Conservation (phyloP, 2,888 invertebrate species). For the Trachelus iudaicus region DNA sequence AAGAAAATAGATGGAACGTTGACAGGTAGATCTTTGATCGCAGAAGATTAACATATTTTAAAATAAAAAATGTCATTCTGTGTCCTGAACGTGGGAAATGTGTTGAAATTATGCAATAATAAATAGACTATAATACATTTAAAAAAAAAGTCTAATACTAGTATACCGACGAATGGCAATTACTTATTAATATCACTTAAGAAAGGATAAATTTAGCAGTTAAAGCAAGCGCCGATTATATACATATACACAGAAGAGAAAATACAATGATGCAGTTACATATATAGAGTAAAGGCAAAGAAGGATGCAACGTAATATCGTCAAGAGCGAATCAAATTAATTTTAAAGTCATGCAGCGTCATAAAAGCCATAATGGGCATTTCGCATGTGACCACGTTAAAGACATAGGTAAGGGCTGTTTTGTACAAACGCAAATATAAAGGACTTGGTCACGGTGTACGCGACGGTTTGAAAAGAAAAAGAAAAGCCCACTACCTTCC, state of each 20-base stretch:
- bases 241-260: background rate
- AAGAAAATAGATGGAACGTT: background rate
- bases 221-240: background rate
- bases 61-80: background rate
- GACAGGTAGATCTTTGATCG: background rate
- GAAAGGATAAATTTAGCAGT: background rate
- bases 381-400: background rate
- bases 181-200: background rate
- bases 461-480: too few relatives aligned
- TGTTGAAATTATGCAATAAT: background rate
- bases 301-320: background rate
- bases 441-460: too few relatives aligned
- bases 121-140: background rate
- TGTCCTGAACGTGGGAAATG: background rate
- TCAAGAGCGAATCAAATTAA: background rate
- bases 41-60: background rate
- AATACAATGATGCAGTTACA: background rate
- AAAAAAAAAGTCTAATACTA: background rate
- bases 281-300: background rate
- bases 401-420: background rate
- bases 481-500: too few relatives aligned
- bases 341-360: background rate
- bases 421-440: background rate
- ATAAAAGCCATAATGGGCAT: background rate
- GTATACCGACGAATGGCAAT: background rate